These are phyloP conservation scores for Apogon talboti DNA, from an alignment of 2,797 vertebrate species.

Conservation along the genomic window DNA sequence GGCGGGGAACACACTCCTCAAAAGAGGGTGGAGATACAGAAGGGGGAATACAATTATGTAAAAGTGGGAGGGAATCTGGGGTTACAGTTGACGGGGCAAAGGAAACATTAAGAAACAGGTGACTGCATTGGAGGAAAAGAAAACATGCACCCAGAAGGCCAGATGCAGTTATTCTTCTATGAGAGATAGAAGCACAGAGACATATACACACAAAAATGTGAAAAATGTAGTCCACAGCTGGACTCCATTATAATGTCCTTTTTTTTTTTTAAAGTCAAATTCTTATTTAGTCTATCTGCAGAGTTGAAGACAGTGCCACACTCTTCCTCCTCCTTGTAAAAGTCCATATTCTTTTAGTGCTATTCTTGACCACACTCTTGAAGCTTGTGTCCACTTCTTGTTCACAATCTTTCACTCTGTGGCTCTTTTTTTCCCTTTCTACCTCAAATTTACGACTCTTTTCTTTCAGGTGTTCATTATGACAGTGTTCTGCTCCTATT, in stretches of 20 bases:
- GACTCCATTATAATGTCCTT: conserved; percentile 2
- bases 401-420: neutral
- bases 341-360: no score
- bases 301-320: no score
- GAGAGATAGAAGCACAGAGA: neutral
- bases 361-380: no score
- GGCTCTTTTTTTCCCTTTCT: neutral
- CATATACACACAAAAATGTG: conserved; percentile 1
- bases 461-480: neutral
- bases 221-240: conserved; percentile 1
- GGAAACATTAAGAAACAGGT: conserved; percentile 26
- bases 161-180: conserved; percentile 1
- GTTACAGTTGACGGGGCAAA: conserved; percentile 22
- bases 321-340: no score
- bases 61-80: conserved; percentile 31
- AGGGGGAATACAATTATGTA: conserved; percentile 35
- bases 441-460: neutral
- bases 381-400: no score
- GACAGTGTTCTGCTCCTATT: neutral
- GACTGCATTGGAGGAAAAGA: conserved; percentile 22
- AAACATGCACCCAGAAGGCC: neutral
- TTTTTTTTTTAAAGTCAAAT: neutral
- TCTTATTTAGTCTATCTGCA: no score
- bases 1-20: conserved; percentile 46
- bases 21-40: conserved; percentile 33